Evolutionary conservation across 2,113 vertebrate species (phyloP), one percentile per base, ranked within the genome.

Genomic region (Atherinomorus stipes): DNA sequence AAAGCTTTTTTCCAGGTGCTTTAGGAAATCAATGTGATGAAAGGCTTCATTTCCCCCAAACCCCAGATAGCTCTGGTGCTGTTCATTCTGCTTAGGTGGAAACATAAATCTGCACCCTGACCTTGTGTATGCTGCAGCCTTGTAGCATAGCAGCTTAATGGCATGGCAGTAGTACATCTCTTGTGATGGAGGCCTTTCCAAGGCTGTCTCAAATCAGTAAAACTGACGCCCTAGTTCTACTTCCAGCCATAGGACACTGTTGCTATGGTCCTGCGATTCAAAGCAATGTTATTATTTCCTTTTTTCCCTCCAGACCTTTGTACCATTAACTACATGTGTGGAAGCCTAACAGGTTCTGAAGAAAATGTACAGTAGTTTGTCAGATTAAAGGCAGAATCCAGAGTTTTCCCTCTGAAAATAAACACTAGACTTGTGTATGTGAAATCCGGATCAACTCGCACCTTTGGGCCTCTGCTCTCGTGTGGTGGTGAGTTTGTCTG

Each of bases 1-100:
- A 90, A 91, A 90, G 91, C 89, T 88, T 84, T 93, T 91, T 92
- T 92, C 83, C 87, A 78, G 84, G 86, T 89, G 88, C 88, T 91
- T 93, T 90, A 91, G 88, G 86, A 93, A 93, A 93, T 93, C 91
- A 88, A 92, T 88, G 85, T 89, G 92, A 94, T 94, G 90, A 94
- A 94, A 93, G 89, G 92, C 87, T 89, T 91, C 81, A 88, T 92
- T 93, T 91, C 89, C 81, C 85, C 67, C 75, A 88, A 89, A 87
- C 74, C 73, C 75, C 83, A 81, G 86, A 90, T 86, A 86, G 88
- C 85, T 77, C 76, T 80, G 37, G 72, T 18, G 26, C 86, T 80
- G 83, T 88, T 91, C 88, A 86, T 88, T 90, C 85, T 86, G 85
- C 80, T 91, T 83, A 89, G 84, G 76, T 83, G 53, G 71, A 84